phyloP scores from a whole-genome alignment of 2,888 invertebrate species.

The Pandemis corylana region DNA sequence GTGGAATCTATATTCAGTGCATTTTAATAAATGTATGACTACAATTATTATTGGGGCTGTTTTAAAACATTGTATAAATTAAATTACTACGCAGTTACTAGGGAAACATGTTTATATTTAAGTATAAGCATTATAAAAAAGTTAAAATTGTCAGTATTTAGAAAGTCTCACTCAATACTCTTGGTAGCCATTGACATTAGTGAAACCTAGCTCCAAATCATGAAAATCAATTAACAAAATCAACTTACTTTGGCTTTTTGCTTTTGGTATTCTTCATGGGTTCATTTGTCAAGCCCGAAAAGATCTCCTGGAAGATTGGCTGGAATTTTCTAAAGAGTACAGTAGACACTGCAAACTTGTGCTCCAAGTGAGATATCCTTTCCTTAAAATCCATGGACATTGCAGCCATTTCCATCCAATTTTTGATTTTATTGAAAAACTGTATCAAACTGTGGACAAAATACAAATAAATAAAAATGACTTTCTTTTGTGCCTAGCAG shows the following conservation, averaged over 20 bases:
- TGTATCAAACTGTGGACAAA: slow-evolving; percentile 91
- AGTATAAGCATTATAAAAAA: too few species aligned
- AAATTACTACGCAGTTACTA: too few species aligned
- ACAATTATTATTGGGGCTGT: too few species aligned
- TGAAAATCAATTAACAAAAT: not conserved
- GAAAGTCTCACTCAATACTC: not conserved
- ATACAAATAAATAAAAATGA: not conserved
- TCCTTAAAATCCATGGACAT: slow-evolving; percentile 92
- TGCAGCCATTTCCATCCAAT: slow-evolving; percentile 97
- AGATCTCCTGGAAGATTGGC: slow-evolving; percentile 94
- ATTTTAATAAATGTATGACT: too few species aligned
- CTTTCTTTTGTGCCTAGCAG: too few species aligned
- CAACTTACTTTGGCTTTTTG: slow-evolving; percentile 74
- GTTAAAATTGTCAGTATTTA: too few species aligned
- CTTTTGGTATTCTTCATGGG: slow-evolving; percentile 86
- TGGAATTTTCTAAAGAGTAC: slow-evolving; percentile 97
- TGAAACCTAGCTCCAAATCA: not conserved
- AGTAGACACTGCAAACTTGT: slow-evolving; percentile 96
- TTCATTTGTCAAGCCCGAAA: slow-evolving; percentile 87
- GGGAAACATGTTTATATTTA: too few species aligned
- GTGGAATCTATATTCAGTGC: too few species aligned
- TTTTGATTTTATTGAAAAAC: slow-evolving; percentile 97
- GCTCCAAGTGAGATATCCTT: slow-evolving; percentile 93
- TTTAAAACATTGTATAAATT: too few species aligned
- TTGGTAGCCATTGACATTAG: too few species aligned